phyloP scores from a whole-genome alignment of 2,888 invertebrate genomes.

The Graphium colonna region DNA sequence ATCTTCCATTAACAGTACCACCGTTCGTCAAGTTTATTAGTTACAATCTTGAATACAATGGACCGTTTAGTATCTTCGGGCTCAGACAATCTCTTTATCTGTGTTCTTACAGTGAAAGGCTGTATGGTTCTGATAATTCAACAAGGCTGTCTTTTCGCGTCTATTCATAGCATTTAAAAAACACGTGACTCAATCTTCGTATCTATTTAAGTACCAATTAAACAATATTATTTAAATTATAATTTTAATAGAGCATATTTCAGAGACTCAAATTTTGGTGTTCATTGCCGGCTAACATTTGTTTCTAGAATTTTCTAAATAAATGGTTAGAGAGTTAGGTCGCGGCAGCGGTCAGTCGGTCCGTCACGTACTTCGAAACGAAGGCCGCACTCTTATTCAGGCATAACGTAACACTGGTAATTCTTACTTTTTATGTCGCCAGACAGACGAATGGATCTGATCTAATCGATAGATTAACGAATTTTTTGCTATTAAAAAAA shows the following conservation, averaged over 20 bases:
- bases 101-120: background rate
- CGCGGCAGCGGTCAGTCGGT: conserved; percentile 7
- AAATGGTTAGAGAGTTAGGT: conserved; percentile 12
- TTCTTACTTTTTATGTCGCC: conserved; percentile 13
- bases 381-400: conserved; percentile 35
- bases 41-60: conserved; percentile 15
- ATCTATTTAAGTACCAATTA: too few relatives aligned
- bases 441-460: background rate
- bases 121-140: background rate
- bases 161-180: too few relatives aligned
- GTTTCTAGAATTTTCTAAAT: conserved; percentile 7
- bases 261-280: too few relatives aligned
- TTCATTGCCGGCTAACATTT: too few relatives aligned
- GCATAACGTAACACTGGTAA: conserved; percentile 19
- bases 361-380: conserved; percentile 33
- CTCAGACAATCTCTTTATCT: background rate
- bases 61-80: conserved; percentile 2
- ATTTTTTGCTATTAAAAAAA: too few relatives aligned
- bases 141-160: too few relatives aligned
- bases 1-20: conserved; percentile 1
- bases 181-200: too few relatives aligned
- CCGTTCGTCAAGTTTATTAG: conserved; percentile 1
- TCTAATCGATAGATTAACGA: background rate
- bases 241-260: too few relatives aligned
- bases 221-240: too few relatives aligned